Evolutionary conservation across 2,113 vertebrate genomes (phyloP).

Genomic region (Psephotus haematonotus): DNA sequence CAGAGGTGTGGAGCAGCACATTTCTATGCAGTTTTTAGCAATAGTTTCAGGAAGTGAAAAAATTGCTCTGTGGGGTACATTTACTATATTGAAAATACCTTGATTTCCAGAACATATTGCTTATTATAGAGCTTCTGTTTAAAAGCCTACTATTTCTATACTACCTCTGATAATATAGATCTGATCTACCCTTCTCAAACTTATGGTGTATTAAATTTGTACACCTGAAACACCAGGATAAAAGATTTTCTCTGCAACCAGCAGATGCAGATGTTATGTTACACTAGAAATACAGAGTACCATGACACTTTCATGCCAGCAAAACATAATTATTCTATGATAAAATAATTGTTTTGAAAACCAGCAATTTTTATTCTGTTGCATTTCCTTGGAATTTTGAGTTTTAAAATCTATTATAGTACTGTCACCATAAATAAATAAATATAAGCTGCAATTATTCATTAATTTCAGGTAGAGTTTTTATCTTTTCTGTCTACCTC

Average conservation of each 20-base stretch:
- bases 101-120: neutral
- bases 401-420: neutral
- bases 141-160: neutral
- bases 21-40: neutral
- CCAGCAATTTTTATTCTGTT: neutral
- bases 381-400: neutral
- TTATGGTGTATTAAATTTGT: rapidly evolving
- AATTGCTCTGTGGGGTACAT: neutral
- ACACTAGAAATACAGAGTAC: neutral
- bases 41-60: neutral
- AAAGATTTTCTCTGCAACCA: neutral
- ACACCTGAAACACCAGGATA: neutral
- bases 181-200: neutral
- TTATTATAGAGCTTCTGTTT: neutral
- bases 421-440: neutral
- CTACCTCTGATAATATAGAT: neutral
- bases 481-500: neutral
- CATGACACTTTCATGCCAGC: neutral
- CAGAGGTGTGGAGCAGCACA: neutral
- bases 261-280: neutral
- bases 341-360: neutral
- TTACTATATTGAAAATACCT: neutral
- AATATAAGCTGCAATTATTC: neutral
- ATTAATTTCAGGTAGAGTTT: neutral
- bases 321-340: neutral